Percentiles rank a stretch among this genome's conserved stretches.
Evolutionary conservation across 53 echinoderm and acorn worm species (phyloP).

Genomic region (Glandiceps talaboti): DNA sequence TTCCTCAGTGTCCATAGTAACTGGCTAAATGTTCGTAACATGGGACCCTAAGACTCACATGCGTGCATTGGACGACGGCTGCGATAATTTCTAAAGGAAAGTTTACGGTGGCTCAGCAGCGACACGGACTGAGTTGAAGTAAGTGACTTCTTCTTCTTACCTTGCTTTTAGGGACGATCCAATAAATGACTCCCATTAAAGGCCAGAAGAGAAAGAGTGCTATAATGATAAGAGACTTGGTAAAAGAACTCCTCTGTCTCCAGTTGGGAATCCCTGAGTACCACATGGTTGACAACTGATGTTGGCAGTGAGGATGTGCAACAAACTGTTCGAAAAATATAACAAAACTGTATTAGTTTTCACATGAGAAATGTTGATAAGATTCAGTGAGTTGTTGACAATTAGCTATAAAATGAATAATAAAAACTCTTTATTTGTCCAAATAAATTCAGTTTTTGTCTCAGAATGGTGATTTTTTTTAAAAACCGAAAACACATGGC

Average conservation of each 20-base stretch:
- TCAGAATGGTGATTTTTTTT: too few species aligned
- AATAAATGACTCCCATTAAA: slow-evolving; percentile 53
- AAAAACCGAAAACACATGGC: too few species aligned
- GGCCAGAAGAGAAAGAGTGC: slow-evolving; percentile 56
- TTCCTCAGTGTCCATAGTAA: too few species aligned
- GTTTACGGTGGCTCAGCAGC: background rate
- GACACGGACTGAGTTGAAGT: background rate
- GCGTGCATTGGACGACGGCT: background rate
- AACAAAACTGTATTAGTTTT: background rate
- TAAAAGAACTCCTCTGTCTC: slow-evolving; percentile 49
- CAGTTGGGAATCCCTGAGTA: slow-evolving; percentile 77
- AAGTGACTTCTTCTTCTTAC: slow-evolving; percentile 36
- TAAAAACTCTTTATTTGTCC: too few species aligned
- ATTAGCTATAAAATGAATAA: too few species aligned
- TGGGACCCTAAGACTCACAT: too few species aligned
- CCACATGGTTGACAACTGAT: slow-evolving; percentile 91
- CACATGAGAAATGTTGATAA: too few species aligned
- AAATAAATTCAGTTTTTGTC: too few species aligned
- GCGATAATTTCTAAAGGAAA: background rate
- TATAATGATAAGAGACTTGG: slow-evolving; percentile 36
- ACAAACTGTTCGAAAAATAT: slow-evolving; percentile 55
- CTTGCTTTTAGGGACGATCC: slow-evolving; percentile 58
- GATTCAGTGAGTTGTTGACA: too few species aligned
- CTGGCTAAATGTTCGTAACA: too few species aligned
- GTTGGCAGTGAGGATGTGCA: slow-evolving; percentile 88